Base-by-base conservation (phyloP, 1,140 invertebrate species). In the Saccostrea echinata region DNA sequence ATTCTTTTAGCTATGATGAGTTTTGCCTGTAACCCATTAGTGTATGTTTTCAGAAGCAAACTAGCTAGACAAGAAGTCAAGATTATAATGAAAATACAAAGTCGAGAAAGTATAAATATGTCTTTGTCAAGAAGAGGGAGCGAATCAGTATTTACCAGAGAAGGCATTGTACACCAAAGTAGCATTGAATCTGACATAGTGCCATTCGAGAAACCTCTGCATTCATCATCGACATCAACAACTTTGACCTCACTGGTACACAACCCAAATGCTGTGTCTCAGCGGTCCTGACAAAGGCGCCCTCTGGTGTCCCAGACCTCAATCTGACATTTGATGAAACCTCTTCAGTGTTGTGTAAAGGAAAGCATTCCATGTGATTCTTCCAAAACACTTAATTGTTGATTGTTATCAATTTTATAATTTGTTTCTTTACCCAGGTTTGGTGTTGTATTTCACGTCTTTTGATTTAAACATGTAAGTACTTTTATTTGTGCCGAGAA, bases 21-120 rank as follows among this genome's bases (percentile, higher is more conserved):
- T 88, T 95, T 94, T 84, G 93, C 94, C 1, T 88, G 96, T 83
- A 96, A 96, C 91, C 96, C 96, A 2, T 94, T 96, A 85, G 96
- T 96, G 27, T 96, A 96, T 92, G 96, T 96, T 33, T 96, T 96
- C 91, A 93, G 96, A 16, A 96, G 95, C 88, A 95, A 95, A 86
- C 92, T 94, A 53, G 94, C 95, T 6, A 94, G 95, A 35, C 88
- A 91, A 43, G 92, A 93, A 85, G 85, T 94, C 0, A 90, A 86
- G 61, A 71, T 86, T 24, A 91, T 93, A 64, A 82, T 94, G 12
- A 87, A 87, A 43, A 27, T 91, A 1, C 85, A 87, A 52, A 83
- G 61, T 27, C 35, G 86, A 55, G 80, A 86, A 84, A 64, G 83
- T 13, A 81, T 84, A n/a, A 84, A 87, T 55, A 35, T 84, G 64